Evolutionary conservation across 2,113 vertebrate genomes (phyloP), one percentile per base, ranked within the genome.

Genomic region (Megaceryle torquata): DNA sequence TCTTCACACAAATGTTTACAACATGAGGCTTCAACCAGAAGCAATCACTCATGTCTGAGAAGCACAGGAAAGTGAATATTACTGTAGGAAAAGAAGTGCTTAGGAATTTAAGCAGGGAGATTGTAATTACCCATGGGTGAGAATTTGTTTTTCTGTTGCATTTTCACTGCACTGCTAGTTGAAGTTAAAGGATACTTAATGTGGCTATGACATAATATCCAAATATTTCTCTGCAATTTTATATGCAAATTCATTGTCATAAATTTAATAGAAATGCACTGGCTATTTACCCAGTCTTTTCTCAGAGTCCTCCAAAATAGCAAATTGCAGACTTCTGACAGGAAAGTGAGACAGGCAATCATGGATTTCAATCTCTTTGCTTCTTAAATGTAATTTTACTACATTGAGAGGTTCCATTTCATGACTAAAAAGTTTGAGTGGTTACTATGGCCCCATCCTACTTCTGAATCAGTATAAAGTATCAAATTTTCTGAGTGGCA

Each of bases 31-130:
- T 87, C 72, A 75, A 74, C 46, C 21, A 80, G 59, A 63, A 72
- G 68, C 50, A 60, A 22, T 93, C 43, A 37, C 50, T 96, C 61
- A 15, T 65, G 59, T 90, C 89, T 86, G 94, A 93, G 96, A 93
- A 94, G 70, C 57, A 54, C 56, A 61, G 86, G 64, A 61, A 76
- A 94, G 61, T 68, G 74, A 76, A 13, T 72, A 43, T 89, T 84
- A 44, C 37, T 82, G 54, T 61, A 82, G 88, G 76, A 71, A 71
- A 82, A 82, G 78, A 63, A 91, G 31, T 69, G 74, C 54, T 82
- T 88, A 87, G 70, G 50, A 96, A 67, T 94, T 82, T 69, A 65
- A 87, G 57, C 50, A 70, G 74, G 31, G 64, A 78, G 39, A 83
- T 69, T 37, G 56, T 79, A 85, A 72, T 91, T 96, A 91, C 61